These are phyloP conservation scores for Periophthalmus modestus DNA, from an alignment of 2,113 vertebrate species.

Conservation along the genomic window DNA sequence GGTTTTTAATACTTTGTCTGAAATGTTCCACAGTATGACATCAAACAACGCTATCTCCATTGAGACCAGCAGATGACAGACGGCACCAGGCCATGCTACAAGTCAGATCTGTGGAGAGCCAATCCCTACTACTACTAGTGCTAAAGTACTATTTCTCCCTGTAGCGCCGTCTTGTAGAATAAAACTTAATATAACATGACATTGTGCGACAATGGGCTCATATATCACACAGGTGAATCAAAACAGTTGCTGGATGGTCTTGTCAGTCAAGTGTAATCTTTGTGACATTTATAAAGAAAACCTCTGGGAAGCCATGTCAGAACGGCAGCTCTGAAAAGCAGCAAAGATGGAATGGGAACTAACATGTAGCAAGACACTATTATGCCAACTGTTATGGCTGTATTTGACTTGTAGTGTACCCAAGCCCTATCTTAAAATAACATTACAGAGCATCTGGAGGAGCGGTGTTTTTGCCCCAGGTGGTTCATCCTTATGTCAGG, in stretches of 20 bases:
- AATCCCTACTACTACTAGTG: no score
- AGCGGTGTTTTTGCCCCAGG: constrained; percentile 24
- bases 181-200: not conserved
- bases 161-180: not conserved
- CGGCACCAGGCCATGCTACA: no score
- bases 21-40: no score
- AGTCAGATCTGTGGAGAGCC: no score
- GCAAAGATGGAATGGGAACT: constrained; percentile 9
- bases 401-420: not conserved
- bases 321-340: constrained; percentile 2
- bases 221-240: not conserved
- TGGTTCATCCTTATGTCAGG: constrained; percentile 22
- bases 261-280: constrained; percentile 2
- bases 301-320: not conserved
- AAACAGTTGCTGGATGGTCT: not conserved
- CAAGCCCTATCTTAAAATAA: constrained; percentile 20
- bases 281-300: constrained; percentile 4
- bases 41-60: no score
- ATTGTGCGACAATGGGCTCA: not conserved
- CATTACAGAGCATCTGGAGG: constrained; percentile 33
- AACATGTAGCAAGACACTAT: constrained; percentile 3
- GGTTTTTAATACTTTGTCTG: no score
- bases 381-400: not conserved
- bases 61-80: no score
- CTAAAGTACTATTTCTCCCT: not conserved